phyloP scores from a whole-genome alignment of 2,113 vertebrate genomes.

The Haemorhous mexicanus region DNA sequence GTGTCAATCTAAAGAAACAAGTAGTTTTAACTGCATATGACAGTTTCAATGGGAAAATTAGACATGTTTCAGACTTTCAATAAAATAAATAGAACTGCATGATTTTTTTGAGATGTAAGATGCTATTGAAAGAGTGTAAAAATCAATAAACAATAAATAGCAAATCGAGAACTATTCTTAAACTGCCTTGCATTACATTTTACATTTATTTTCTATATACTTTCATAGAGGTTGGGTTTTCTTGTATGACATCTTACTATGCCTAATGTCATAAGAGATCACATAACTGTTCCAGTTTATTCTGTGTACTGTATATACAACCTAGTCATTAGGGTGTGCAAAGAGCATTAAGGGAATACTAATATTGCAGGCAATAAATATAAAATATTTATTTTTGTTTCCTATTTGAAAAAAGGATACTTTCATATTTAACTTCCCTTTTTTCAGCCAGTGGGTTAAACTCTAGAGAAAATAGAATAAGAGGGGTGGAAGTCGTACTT shows the following conservation, averaged over 20 bases:
- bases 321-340: neutral
- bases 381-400: neutral
- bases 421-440: neutral
- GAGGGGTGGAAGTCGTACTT: neutral
- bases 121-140: neutral
- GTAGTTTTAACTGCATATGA: neutral
- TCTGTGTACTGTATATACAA: neutral
- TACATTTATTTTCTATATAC: neutral
- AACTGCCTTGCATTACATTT: neutral
- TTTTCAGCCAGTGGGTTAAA: neutral
- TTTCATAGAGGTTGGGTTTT: rapidly evolving
- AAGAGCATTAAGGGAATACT: neutral
- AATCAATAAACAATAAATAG: neutral
- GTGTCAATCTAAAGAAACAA: neutral
- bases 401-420: neutral
- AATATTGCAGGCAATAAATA: neutral
- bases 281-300: neutral
- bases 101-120: neutral
- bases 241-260: neutral
- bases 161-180: neutral
- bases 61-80: neutral
- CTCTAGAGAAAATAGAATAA: neutral
- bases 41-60: neutral
- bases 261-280: neutral
- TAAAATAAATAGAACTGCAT: neutral